phyloP scores from a whole-genome alignment of 2,888 invertebrate genomes.

The Sabatieria punctata region DNA sequence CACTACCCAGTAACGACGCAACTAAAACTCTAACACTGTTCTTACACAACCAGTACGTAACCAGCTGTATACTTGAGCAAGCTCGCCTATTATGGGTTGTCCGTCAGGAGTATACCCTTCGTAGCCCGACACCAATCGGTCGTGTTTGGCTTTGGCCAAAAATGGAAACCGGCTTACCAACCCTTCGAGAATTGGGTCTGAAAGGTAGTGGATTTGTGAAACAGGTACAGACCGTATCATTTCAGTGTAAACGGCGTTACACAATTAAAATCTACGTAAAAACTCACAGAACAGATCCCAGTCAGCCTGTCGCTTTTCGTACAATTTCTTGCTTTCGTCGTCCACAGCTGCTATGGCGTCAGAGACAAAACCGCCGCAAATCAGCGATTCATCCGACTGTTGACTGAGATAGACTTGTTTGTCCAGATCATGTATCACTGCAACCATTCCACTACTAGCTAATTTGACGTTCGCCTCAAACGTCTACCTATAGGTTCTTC shows the following conservation, averaged over 20 bases:
- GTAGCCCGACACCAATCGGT: slow-evolving; percentile 66
- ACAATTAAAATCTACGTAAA: slow-evolving; percentile 1
- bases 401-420: slow-evolving; percentile 62
- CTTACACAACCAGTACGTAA: not conserved
- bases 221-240: not conserved
- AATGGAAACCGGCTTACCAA: slow-evolving; percentile 63
- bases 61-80: slow-evolving; percentile 54
- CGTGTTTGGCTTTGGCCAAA: slow-evolving; percentile 54
- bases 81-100: slow-evolving; percentile 82
- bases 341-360: slow-evolving; percentile 17
- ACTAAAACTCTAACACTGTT: slow-evolving; percentile 37
- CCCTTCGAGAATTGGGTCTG: slow-evolving; percentile 60
- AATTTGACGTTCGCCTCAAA: too few relatives aligned
- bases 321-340: slow-evolving; percentile 33
- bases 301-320: slow-evolving; percentile 40
- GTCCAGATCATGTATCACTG: slow-evolving; percentile 68
- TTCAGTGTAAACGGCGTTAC: not conserved
- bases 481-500: too few relatives aligned
- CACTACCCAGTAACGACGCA: slow-evolving; percentile 71
- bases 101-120: slow-evolving; percentile 94
- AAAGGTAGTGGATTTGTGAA: slow-evolving; percentile 3
- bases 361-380: slow-evolving; percentile 23
- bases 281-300: slow-evolving; percentile 78
- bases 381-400: slow-evolving; percentile 17
- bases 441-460: slow-evolving; percentile 11